Evolutionary conservation across 1,140 invertebrate genomes (phyloP).

Genomic region (Diorhabda carinulata): DNA sequence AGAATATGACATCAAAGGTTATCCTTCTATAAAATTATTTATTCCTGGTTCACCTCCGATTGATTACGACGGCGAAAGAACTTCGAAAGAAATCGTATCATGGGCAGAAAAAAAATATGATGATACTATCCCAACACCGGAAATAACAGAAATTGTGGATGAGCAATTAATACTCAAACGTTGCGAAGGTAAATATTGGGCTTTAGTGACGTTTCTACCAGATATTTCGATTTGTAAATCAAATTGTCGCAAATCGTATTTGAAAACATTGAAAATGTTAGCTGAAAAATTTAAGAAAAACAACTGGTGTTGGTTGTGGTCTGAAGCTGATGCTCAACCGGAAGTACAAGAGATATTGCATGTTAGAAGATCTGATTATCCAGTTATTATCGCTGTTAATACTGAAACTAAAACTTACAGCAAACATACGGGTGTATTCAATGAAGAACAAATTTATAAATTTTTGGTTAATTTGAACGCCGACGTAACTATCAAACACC

Average conservation of each 20-base stretch:
- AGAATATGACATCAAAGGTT: conserved; percentile 79
- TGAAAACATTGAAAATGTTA: conserved; percentile 67
- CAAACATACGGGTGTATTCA: conserved; percentile 89
- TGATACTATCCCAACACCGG: conserved; percentile 62
- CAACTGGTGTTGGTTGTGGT: conserved; percentile 80
- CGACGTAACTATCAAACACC: not conserved
- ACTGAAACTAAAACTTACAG: conserved; percentile 95
- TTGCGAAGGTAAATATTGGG: conserved; percentile 82
- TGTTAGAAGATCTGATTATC: conserved; percentile 85
- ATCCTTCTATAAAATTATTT: conserved; percentile 95
- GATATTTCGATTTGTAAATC: conserved; percentile 95
- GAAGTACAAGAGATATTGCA: conserved; percentile 83
- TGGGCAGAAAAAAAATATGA: conserved; percentile 75
- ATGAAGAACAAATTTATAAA: conserved; percentile 73
- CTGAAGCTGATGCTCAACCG: conserved; percentile 80
- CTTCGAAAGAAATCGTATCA: conserved; percentile 78
- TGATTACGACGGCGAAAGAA: conserved; percentile 83
- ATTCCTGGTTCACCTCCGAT: conserved; percentile 65
- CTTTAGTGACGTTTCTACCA: conserved; percentile 88
- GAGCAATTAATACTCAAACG: conserved; percentile 62
- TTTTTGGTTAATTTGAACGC: conserved; percentile 17
- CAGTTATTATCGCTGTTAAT: conserved; percentile 92
- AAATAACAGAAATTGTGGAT: conserved; percentile 66
- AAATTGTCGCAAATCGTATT: conserved; percentile 84
- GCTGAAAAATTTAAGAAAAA: conserved; percentile 92